These are phyloP conservation scores for Chauna torquata DNA, from an alignment of 2,113 vertebrate genomes.

Conservation along the genomic window DNA sequence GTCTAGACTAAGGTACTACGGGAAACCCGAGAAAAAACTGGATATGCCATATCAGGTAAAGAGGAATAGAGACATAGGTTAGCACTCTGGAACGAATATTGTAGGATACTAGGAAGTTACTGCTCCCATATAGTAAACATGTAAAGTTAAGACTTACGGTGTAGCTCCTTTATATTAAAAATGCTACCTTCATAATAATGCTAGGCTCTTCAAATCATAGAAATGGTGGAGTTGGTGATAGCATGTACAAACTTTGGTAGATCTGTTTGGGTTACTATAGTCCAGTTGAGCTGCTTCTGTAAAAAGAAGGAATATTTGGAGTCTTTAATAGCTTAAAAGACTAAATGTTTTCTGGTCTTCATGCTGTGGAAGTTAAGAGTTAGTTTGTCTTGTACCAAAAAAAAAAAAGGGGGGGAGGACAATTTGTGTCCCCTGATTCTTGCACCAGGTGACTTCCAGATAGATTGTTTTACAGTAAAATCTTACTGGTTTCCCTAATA, in stretches of 20 bases:
- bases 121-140: not conserved
- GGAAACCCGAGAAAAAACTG: conserved; percentile 81
- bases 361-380: not conserved
- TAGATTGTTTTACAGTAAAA: not conserved
- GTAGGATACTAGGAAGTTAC: not conserved
- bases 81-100: not conserved
- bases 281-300: not conserved
- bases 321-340: not conserved
- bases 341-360: not conserved
- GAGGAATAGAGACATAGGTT: not conserved
- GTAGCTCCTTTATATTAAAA: not conserved
- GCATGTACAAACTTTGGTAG: not conserved
- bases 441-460: not conserved
- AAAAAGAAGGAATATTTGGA: not conserved
- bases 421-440: not conserved
- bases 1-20: conserved; percentile 89
- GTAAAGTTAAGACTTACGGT: not conserved
- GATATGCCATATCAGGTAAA: conserved; percentile 91
- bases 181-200: not conserved
- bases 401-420: no score
- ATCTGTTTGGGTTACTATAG: not conserved
- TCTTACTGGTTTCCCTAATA: not conserved
- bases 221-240: not conserved
- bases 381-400: not conserved
- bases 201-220: not conserved